Percentiles rank a stretch among this genome's conserved stretches.
Conservation (phyloP, 2,797 vertebrate species). For the Pelodytes ibericus region DNA sequence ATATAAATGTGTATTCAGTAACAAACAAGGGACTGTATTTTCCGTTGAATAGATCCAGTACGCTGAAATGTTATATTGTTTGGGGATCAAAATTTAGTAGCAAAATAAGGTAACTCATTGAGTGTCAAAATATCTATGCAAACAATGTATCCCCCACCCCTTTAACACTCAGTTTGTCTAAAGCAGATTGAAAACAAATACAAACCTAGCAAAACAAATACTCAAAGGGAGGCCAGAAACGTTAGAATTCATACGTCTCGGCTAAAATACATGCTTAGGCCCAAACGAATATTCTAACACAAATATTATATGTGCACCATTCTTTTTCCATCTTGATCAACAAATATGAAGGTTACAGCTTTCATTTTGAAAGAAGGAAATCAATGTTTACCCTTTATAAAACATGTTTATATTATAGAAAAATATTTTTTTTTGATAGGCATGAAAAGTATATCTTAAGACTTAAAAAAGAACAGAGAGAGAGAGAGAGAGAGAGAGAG, state of each 20-base stretch:
- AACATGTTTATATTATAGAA: neutral
- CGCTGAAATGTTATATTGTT: neutral
- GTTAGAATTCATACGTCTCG: constrained; percentile 1
- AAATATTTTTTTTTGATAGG: too few relatives aligned
- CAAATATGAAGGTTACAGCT: neutral
- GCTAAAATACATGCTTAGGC: neutral
- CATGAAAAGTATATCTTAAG: too few relatives aligned
- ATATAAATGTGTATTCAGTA: neutral
- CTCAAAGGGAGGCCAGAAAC: neutral
- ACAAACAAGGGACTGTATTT: constrained; percentile 3
- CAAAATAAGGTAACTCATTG: neutral
- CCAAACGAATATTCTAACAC: neutral
- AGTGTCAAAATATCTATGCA: too few relatives aligned
- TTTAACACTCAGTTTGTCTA: neutral
- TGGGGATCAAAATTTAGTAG: neutral
- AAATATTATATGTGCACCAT: neutral
- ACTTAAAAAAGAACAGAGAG: too few relatives aligned
- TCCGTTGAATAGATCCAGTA: constrained; percentile 52
- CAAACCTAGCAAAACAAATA: neutral
- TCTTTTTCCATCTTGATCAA: constrained; percentile 17
- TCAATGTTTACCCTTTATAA: neutral
- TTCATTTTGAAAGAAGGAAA: neutral
- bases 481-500: too few relatives aligned
- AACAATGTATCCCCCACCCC: neutral
- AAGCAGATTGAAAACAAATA: neutral